phyloP scores from a whole-genome alignment of 2,888 invertebrate genomes.

The Campaea margaritaria region DNA sequence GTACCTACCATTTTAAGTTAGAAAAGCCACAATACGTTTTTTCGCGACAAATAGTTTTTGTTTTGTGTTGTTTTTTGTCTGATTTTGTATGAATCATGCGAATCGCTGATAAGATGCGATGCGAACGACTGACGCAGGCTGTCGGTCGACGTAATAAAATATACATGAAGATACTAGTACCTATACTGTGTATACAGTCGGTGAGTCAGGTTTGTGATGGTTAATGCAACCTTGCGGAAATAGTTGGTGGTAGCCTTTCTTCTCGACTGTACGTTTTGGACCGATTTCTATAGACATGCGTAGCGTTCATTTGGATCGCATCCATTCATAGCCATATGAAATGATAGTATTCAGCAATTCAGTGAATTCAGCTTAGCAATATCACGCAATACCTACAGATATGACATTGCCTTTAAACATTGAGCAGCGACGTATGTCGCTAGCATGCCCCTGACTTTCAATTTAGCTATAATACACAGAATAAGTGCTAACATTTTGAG shows the following conservation, averaged over 20 bases:
- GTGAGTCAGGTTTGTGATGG: conserved; percentile 23
- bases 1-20: conserved; percentile 29
- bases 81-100: conserved; percentile 52
- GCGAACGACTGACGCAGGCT: conserved; percentile 39
- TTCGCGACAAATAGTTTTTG: conserved; percentile 14
- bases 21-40: neutral
- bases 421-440: no score
- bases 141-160: conserved; percentile 17
- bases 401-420: no score
- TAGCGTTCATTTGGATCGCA: no score
- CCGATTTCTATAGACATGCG: no score
- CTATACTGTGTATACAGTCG: conserved; percentile 30
- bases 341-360: no score
- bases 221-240: conserved; percentile 26
- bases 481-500: no score
- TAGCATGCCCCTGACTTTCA: no score
- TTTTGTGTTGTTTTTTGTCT: conserved; percentile 50
- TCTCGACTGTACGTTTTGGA: conserved; percentile 15
- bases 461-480: no score
- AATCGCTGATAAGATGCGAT: conserved; percentile 55
- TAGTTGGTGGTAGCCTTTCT: conserved; percentile 5
- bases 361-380: no score
- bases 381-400: no score
- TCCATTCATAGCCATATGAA: no score
- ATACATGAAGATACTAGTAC: conserved; percentile 11